Conservation (phyloP, 2,113 vertebrate species). For the Zeus faber region DNA sequence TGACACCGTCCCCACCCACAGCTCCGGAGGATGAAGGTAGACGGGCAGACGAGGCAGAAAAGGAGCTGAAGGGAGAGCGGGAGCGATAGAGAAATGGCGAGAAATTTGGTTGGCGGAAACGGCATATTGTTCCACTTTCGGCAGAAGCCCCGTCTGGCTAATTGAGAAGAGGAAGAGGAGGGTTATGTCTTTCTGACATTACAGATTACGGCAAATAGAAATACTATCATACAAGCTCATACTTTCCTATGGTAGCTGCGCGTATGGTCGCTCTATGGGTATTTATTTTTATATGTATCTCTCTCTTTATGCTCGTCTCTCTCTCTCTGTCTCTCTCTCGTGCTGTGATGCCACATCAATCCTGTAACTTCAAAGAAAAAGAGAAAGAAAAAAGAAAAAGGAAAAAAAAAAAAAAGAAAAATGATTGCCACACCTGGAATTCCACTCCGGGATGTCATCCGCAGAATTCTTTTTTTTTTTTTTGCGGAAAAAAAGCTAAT, state of each 20-base stretch:
- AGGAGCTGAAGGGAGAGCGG: not conserved
- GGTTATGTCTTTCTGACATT: too few relatives aligned
- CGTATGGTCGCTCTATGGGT: too few relatives aligned
- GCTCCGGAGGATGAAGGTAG: conserved; percentile 20
- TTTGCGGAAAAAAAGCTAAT: conserved; percentile 60
- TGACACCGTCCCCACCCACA: conserved; percentile 20
- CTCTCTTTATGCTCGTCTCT: too few relatives aligned
- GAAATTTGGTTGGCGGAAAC: too few relatives aligned
- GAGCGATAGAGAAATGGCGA: conserved; percentile 6
- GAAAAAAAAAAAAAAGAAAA: conserved; percentile 13
- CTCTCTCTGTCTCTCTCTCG: not conserved
- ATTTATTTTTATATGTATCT: too few relatives aligned
- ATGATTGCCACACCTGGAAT: conserved; percentile 62
- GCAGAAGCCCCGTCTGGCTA: too few relatives aligned
- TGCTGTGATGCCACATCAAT: conserved; percentile 32
- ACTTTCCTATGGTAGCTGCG: too few relatives aligned
- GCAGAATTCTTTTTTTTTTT: too few relatives aligned
- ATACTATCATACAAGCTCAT: too few relatives aligned
- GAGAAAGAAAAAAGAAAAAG: not conserved
- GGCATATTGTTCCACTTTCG: too few relatives aligned
- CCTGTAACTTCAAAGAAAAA: conserved; percentile 27
- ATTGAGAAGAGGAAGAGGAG: too few relatives aligned
- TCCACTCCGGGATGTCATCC: conserved; percentile 60
- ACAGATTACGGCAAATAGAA: too few relatives aligned
- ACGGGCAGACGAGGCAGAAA: conserved; percentile 33